Base-by-base conservation (phyloP, 2,113 vertebrate genomes). In the Calidris pygmaea region DNA sequence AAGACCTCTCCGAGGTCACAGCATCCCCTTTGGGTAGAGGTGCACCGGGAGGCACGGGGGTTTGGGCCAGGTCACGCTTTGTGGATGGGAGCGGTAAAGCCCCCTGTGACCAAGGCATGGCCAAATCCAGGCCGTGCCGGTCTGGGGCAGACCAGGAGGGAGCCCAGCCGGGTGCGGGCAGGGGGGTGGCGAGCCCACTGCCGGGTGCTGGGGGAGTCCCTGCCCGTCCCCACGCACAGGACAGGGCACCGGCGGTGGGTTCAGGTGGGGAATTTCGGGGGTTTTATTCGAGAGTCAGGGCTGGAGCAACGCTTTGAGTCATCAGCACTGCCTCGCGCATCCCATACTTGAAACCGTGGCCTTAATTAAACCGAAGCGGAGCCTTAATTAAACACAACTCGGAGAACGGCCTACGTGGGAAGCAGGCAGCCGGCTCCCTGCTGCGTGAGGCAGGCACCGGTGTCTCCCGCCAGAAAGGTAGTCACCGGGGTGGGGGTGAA, bases 331-430 rank as follows among this genome's bases (percentile, higher is more conserved):
- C 89, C 74, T 95, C 17, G 2, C 29, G 1, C 77, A 87, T 92
- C 95, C 94, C 91, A 73, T 96, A 92, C 32, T 12, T 81, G 96
- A 85, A 95, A 95, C 70, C 3, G 5, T 84, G 94, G 91, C 94
- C 91, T 96, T 97, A 96, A 96, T 97, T 96, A 96, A 96, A 96
- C 93, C 0, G 0, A 89, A 96, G 84, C 7, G 3, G 74, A 96
- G 89, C 95, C 89, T 96, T 96, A 97, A 96, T 97, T 97, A 96
- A 96, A 94, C 48, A 1, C 70, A 87, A 89, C 48, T 88, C 10
- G 1, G 88, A 90, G 77, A 43, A 43, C 48, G 5, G 91, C 91
- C 93, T 91, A 87, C 30, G 39, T 12, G 41, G 76, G 91, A 85
- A 92, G 52, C 76, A 92, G 84, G 65, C 79, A 75, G 91, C 43